Evolutionary conservation across 2,797 vertebrate species (phyloP), one percentile per base, ranked within the genome.

Genomic region (Arnoldichthys spilopterus): DNA sequence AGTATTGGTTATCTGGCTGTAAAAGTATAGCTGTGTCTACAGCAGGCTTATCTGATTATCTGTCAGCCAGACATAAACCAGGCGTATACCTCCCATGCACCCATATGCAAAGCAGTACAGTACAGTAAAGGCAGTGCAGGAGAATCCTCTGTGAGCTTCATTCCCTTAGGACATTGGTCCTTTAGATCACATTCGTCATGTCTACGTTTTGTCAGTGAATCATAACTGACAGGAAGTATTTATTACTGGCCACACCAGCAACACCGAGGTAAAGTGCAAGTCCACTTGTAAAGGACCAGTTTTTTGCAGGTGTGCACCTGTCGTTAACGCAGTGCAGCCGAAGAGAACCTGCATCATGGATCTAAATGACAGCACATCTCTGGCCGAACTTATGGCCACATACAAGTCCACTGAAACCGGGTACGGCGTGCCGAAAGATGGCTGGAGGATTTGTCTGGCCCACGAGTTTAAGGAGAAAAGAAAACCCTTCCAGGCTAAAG

Each of bases 391-490:
- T 77, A 96, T 98, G 96, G 92, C 85, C 45, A 84, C 86, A n/a
- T 98, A 94, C 34, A 93, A 94, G 84, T 95, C 95, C 37, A 79
- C 91, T 64, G 94, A 95, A 43, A 64, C 32, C 68, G 97, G 97
- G 26, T 90, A 88, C 18, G 88, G 87, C 0, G 94, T 98, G 12
- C 94, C 96, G 5, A 74, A 80, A n/a, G 94, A 94, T 40, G 97
- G 97, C 0, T 99, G 97, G 97, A 90, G 97, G 6, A 95, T 98
- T 83, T 98, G 97, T 83, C 87, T 98, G 84, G 96, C 95, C 0
- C 96, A 98, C 1, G 95, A 97, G 85, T 99, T 98, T 89, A 91
- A 92, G 83, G 96, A 99, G 92, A 96, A 94, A 90, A 93, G 97
- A 74, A 96, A 96, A 82, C 97, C 97, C 0, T 96, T 96, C 82